phyloP scores from a whole-genome alignment of 2,113 vertebrate species.

The Mormoops blainvillei region DNA sequence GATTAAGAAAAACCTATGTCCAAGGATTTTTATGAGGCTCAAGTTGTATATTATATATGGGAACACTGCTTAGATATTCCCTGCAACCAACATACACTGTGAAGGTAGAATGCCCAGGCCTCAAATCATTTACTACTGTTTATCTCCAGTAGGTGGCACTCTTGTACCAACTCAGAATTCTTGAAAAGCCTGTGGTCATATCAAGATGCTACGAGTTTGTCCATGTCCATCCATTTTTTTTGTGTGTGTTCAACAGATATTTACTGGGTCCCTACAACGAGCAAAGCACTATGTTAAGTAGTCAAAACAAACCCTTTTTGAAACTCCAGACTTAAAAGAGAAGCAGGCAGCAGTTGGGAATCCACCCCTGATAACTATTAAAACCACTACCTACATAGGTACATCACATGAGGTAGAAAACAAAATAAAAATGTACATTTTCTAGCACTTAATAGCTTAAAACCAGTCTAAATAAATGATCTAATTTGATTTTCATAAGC shows the following conservation, averaged over 20 bases:
- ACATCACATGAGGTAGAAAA: neutral
- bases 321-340: neutral
- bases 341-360: neutral
- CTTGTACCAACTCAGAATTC: slow-evolving; percentile 1
- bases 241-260: neutral
- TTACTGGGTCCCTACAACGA: neutral
- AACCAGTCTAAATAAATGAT: neutral
- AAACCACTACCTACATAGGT: neutral
- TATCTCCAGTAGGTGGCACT: slow-evolving; percentile 57
- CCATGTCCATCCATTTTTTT: neutral
- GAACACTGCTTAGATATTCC: neutral
- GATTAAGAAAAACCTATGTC: neutral
- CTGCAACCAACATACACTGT: neutral
- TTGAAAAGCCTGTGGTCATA: neutral
- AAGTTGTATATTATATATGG: neutral
- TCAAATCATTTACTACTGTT: neutral
- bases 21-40: neutral
- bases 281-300: neutral
- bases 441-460: neutral
- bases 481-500: neutral
- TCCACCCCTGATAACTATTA: neutral
- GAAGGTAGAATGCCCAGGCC: neutral
- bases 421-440: neutral
- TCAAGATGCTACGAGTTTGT: neutral
- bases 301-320: neutral